Base-by-base conservation (phyloP, 1,140 invertebrate species). In the Zaprionus ghesquierei region DNA sequence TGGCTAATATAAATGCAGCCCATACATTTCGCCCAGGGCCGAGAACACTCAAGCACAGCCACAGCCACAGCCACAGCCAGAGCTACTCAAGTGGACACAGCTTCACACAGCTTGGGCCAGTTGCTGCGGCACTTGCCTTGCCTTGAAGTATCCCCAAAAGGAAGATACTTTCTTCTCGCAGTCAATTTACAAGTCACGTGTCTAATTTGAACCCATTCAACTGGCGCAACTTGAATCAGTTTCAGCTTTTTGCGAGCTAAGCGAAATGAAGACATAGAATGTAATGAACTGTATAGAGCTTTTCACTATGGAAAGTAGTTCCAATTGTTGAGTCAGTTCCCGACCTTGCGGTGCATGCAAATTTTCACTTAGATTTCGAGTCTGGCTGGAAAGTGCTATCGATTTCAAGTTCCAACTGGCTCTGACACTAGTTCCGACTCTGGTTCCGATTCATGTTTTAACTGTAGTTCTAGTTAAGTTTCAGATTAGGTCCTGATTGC, bases 1-100 rank as follows among this genome's bases (percentile, higher is more conserved):
- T 73, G 62, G 72, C 84, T 73, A 89, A 82, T 82, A 87, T 63
- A 82, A 89, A 79, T 87, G 76, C 65, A 55, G 58, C 66, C 61
- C 76, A 86, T 75, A 46, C 69, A 78, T 87, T 81, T 64, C 27
- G 51, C 25, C 49, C 41, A 53, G 18, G 23, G 33, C 50, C 51
- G 49, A 27, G n/a, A n/a, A n/a, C 61, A 68, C 71, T 84, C 29
- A 18, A 77, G 49, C 23, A 53, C n/a, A 20, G 10, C 22, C 35
- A 59, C 22, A 56, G 55, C 46, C 60, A 33, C 68, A 58, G 23
- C 29, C 29, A 35, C 41, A 13, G 54, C 35, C 56, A 20, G 2
- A 44, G 54, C 31, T 35, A 29, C 23, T 61, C 25, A 61, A 41
- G 61, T 59, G 54, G 54, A 18, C 49, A 60, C 9, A 12, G n/a